Evolutionary conservation across 2,888 invertebrate genomes (phyloP).

Genomic region (Drosophila greeni): DNA sequence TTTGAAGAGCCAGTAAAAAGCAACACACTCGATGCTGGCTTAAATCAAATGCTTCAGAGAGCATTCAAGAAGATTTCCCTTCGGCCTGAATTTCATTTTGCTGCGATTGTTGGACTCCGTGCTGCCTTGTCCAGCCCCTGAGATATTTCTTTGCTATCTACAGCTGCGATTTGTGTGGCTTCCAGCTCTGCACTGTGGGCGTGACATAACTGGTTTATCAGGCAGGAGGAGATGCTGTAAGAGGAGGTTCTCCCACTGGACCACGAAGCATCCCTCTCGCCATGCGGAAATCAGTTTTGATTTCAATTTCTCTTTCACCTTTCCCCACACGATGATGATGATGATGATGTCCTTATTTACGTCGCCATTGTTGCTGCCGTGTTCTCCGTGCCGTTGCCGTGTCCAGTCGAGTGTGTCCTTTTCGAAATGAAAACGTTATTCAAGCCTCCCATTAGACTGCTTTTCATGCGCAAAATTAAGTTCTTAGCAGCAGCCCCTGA

Average conservation of each 20-base stretch:
- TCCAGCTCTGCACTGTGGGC: constrained; percentile 11
- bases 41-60: constrained; percentile 45
- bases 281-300: constrained; percentile 48
- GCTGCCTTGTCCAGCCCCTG: constrained; percentile 1
- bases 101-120: constrained; percentile 14
- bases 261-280: constrained; percentile 9
- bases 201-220: constrained; percentile 36
- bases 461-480: constrained; percentile 55
- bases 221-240: neutral
- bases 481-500: constrained; percentile 45
- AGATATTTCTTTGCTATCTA: neutral
- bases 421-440: constrained; percentile 41
- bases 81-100: constrained; percentile 32
- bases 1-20: constrained; percentile 24
- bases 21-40: constrained; percentile 23
- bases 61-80: constrained; percentile 16
- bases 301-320: constrained; percentile 45
- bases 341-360: constrained; percentile 22
- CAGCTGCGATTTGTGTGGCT: constrained; percentile 6
- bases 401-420: constrained; percentile 31
- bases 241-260: neutral
- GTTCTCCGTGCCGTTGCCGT: neutral
- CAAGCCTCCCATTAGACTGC: constrained; percentile 53
- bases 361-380: constrained; percentile 31
- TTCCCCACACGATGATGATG: constrained; percentile 14